Evolutionary conservation across 2,888 invertebrate species (phyloP).

Genomic region (Glaucopsyche alexis): DNA sequence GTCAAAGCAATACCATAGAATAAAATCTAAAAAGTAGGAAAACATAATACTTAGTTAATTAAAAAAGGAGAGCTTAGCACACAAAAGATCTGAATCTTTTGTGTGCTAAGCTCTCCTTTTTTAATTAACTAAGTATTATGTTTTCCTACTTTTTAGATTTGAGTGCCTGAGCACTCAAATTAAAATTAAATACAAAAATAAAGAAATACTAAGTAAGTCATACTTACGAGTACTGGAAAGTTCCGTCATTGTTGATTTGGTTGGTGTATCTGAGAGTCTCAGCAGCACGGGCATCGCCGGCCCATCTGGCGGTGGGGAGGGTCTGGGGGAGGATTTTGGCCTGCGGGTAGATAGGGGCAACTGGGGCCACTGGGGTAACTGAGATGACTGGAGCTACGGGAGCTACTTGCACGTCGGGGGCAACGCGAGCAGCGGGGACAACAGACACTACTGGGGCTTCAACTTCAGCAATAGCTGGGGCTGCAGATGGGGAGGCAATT

Average conservation of each 20-base stretch:
- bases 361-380: conserved; percentile 40
- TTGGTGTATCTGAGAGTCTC: conserved; percentile 58
- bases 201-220: background rate
- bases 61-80: no score
- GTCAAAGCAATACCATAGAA: no score
- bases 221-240: conserved; percentile 72
- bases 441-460: conserved; percentile 21
- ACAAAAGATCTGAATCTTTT: no score
- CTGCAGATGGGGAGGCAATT: conserved; percentile 22
- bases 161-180: no score
- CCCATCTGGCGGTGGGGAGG: conserved; percentile 39
- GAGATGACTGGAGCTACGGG: conserved; percentile 33
- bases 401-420: background rate
- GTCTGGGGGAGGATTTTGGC: conserved; percentile 33
- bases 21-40: no score
- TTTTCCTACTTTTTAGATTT: no score
- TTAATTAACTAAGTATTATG: background rate
- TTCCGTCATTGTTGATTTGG: conserved; percentile 69
- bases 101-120: no score
- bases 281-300: conserved; percentile 47
- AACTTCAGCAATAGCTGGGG: conserved; percentile 25
- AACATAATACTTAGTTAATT: background rate
- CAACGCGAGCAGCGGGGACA: background rate
- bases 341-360: conserved; percentile 37
- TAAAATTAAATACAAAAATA: no score